phyloP scores from a whole-genome alignment of 2,797 vertebrate species.

The Pempheris klunzingeri region DNA sequence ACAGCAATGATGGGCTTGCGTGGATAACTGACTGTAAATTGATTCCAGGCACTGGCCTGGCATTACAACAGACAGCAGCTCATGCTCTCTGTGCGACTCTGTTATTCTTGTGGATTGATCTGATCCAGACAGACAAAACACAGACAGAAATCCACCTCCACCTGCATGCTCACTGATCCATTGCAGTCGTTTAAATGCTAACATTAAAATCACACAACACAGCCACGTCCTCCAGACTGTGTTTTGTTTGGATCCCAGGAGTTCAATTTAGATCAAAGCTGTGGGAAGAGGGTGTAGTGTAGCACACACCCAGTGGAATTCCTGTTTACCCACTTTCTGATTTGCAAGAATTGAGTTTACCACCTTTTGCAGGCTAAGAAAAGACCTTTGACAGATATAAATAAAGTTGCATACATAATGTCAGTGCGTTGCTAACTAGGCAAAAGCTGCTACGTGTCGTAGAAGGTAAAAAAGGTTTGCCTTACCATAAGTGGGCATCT shows the following conservation, averaged over 20 bases:
- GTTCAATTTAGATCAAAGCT: conserved; percentile 62
- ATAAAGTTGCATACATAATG: not conserved
- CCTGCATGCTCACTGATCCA: conserved; percentile 21
- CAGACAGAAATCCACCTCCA: conserved; percentile 1
- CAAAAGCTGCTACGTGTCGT: conserved; percentile 10
- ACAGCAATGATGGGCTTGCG: not conserved
- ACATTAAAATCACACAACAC: conserved; percentile 33
- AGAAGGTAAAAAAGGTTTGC: not conserved
- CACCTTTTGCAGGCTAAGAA: conserved; percentile 20
- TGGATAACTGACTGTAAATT: conserved; percentile 31
- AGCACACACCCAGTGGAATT: conserved; percentile 32
- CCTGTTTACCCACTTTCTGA: conserved; percentile 35
- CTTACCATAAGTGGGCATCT: conserved; percentile 2
- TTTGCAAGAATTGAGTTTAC: conserved; percentile 24
- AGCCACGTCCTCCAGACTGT: conserved; percentile 33
- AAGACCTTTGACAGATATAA: conserved; percentile 12
- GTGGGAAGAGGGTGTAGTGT: conserved; percentile 14
- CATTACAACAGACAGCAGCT: conserved; percentile 28
- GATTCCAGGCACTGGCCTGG: conserved; percentile 29
- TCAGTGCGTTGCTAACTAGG: conserved; percentile 14
- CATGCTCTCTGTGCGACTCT: not conserved
- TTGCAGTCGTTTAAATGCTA: conserved; percentile 8
- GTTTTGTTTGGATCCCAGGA: conserved; percentile 38
- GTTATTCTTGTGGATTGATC: conserved; percentile 3
- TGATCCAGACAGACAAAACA: conserved; percentile 5